Percentiles rank a stretch among this genome's conserved stretches.
These are phyloP conservation scores for Sorex maritimensis DNA, from an alignment of 2,797 vertebrate genomes.

Conservation along the genomic window DNA sequence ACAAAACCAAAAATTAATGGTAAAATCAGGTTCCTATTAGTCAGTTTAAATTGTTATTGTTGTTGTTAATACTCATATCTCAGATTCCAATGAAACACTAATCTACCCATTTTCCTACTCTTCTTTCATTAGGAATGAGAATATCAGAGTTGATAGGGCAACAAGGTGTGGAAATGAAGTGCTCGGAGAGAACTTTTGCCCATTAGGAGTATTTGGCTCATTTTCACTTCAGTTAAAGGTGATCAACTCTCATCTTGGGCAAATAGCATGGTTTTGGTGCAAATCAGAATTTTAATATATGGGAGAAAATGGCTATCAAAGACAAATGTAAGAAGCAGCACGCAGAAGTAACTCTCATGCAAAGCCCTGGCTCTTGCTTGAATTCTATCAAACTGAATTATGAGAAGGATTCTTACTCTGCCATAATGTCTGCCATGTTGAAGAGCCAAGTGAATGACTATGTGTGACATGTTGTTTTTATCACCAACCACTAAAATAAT, in stretches of 20 bases:
- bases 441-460: neutral
- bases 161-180: neutral
- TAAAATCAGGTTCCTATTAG: slow-evolving; percentile 19
- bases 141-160: neutral
- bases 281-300: slow-evolving; percentile 75
- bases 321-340: slow-evolving; percentile 71
- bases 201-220: slow-evolving; percentile 54
- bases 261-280: slow-evolving; percentile 57
- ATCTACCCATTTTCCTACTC: neutral
- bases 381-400: slow-evolving; percentile 50
- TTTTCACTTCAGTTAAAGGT: slow-evolving; percentile 69
- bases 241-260: slow-evolving; percentile 60
- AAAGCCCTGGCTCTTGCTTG: slow-evolving; percentile 66
- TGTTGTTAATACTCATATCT: slow-evolving; percentile 9
- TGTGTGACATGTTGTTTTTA: neutral
- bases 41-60: neutral
- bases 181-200: neutral
- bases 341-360: slow-evolving; percentile 36
- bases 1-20: neutral
- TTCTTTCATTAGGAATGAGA: neutral
- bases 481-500: neutral
- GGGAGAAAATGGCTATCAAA: slow-evolving; percentile 77
- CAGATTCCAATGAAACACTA: slow-evolving; percentile 19
- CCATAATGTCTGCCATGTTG: neutral
- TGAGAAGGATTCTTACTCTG: slow-evolving; percentile 39